These are phyloP conservation scores for Hoplodrina blanda DNA, from an alignment of 2,888 invertebrate genomes.

Conservation along the genomic window DNA sequence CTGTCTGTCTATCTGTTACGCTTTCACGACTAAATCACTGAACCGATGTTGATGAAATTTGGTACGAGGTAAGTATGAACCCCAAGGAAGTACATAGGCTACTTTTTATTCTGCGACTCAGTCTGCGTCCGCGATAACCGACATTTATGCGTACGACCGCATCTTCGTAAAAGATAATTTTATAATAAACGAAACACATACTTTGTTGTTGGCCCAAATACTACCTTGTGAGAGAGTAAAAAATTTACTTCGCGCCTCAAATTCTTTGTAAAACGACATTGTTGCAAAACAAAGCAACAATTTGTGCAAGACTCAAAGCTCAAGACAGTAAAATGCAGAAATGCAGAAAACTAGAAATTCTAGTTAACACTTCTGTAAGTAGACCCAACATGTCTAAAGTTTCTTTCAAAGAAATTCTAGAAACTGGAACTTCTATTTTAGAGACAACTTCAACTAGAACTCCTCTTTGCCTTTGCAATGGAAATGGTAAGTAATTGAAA, in stretches of 20 bases:
- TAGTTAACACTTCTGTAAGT: conserved; percentile 17
- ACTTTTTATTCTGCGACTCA: too few species aligned
- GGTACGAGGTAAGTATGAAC: too few species aligned
- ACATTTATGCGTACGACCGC: too few species aligned
- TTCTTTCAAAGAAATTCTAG: conserved; percentile 15
- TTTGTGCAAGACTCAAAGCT: conserved; percentile 22
- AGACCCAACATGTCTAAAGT: conserved; percentile 4
- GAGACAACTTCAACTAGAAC: conserved; percentile 1
- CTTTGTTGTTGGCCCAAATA: conserved; percentile 2
- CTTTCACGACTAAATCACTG: too few species aligned
- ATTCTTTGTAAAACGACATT: not conserved
- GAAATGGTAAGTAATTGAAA: not conserved
- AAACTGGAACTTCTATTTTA: conserved; percentile 20
- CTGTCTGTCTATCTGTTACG: too few species aligned
- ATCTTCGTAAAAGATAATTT: too few species aligned
- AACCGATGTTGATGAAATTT: too few species aligned
- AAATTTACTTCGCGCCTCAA: not conserved
- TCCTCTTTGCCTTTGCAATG: not conserved
- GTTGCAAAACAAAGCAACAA: conserved; percentile 2
- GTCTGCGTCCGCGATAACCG: too few species aligned
- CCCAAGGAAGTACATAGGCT: too few species aligned
- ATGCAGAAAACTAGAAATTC: conserved; percentile 10
- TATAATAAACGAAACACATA: not conserved
- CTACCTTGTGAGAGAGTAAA: not conserved
- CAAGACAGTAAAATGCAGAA: conserved; percentile 12